A percentile compares a stretch with the other conserved stretches of the same genome.
These are phyloP conservation scores for Sebastes steindachneri DNA, from an alignment of 2,797 vertebrate genomes.

Conservation along the genomic window DNA sequence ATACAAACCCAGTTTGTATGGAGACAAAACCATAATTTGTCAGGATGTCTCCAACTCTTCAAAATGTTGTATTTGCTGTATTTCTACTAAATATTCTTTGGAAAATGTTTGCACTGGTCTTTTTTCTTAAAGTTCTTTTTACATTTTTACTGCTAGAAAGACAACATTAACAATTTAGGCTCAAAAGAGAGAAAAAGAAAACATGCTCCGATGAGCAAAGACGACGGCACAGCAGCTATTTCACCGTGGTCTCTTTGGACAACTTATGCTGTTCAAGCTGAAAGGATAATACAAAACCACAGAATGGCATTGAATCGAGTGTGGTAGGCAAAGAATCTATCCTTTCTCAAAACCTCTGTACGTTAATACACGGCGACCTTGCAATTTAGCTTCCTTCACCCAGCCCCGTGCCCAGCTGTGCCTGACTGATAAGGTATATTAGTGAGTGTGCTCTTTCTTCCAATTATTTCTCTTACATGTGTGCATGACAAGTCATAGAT, in stretches of 20 bases:
- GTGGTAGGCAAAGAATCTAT: slow-evolving; percentile 58
- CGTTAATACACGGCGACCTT: slow-evolving; percentile 72
- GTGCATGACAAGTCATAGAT: slow-evolving; percentile 75
- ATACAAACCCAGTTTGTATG: slow-evolving; percentile 60
- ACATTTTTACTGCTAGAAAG: background rate
- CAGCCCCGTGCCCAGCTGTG: slow-evolving; percentile 65
- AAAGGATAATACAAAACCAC: slow-evolving; percentile 55
- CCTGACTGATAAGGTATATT: slow-evolving; percentile 78
- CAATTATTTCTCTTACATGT: slow-evolving; percentile 75
- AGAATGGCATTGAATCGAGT: slow-evolving; percentile 50
- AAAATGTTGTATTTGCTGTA: slow-evolving; percentile 25
- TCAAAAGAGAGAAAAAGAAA: slow-evolving; percentile 5
- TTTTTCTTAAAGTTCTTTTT: background rate
- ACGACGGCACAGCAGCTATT: slow-evolving; percentile 21
- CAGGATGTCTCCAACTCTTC: slow-evolving; percentile 40
- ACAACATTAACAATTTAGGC: slow-evolving; percentile 11
- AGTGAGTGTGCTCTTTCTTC: slow-evolving; percentile 67
- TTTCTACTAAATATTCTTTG: slow-evolving; percentile 21
- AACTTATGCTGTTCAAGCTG: slow-evolving; percentile 55
- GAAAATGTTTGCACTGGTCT: slow-evolving; percentile 17
- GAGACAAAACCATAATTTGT: slow-evolving; percentile 38
- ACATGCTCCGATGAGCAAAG: slow-evolving; percentile 30
- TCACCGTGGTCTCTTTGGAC: slow-evolving; percentile 19
- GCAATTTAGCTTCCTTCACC: slow-evolving; percentile 69
- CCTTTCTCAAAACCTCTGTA: slow-evolving; percentile 67